A percentile compares a stretch with the other conserved stretches of the same genome.
Conservation (phyloP, 2,888 invertebrate genomes). For the Dromius quadrimaculatus region DNA sequence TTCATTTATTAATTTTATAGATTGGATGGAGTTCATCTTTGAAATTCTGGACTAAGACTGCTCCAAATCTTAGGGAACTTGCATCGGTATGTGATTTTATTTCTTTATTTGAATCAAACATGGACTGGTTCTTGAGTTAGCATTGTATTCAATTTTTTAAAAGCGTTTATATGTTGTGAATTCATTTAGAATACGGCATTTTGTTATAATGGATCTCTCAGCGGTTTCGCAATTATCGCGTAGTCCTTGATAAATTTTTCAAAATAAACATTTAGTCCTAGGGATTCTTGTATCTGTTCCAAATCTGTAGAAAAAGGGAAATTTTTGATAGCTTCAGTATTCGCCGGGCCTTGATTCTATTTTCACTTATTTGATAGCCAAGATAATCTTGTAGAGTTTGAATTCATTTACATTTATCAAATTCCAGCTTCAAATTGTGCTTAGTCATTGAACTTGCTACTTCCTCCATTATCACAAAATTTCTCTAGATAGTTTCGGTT, state of each 20-base stretch:
- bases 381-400: not conserved
- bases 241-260: constrained; percentile 48
- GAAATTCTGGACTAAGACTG: constrained; percentile 49
- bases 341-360: constrained; percentile 40
- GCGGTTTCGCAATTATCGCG: constrained; percentile 44
- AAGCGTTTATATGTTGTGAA: constrained; percentile 32
- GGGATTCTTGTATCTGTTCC: constrained; percentile 41
- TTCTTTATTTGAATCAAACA: constrained; percentile 43
- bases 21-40: constrained; percentile 56
- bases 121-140: constrained; percentile 47
- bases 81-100: constrained; percentile 41
- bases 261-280: constrained; percentile 51
- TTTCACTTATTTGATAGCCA: constrained; percentile 17
- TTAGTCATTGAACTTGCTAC: constrained; percentile 10
- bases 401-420: constrained; percentile 40
- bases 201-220: constrained; percentile 47
- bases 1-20: too few relatives aligned
- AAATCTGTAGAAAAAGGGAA: constrained; percentile 48
- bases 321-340: constrained; percentile 43
- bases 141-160: constrained; percentile 33
- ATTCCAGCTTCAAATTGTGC: constrained; percentile 7
- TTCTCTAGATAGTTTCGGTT: not conserved
- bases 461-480: constrained; percentile 1
- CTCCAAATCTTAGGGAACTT: constrained; percentile 47
- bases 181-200: constrained; percentile 42